phyloP scores from a whole-genome alignment of 1,140 invertebrate species.

The Sesamia nonagrioides region DNA sequence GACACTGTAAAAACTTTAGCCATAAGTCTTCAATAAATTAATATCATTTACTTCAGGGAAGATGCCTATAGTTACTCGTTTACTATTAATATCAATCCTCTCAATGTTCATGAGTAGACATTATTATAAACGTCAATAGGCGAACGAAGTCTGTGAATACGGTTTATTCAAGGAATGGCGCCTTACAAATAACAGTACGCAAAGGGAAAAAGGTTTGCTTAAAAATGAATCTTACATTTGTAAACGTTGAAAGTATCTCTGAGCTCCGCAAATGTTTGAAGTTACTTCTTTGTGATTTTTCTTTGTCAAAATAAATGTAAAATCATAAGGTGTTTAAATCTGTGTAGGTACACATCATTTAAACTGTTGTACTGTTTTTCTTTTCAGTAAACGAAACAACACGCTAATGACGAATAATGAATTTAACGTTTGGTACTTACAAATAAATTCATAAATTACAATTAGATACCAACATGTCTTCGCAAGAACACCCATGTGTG shows the following conservation, averaged over 20 bases:
- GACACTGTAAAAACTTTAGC: no score
- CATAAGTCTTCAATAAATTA: no score
- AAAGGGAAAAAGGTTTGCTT: constrained; percentile 3
- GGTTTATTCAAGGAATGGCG: constrained; percentile 20
- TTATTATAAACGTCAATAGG: constrained; percentile 29
- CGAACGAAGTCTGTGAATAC: not conserved
- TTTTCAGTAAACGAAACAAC: not conserved
- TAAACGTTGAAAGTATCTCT: constrained; percentile 4
- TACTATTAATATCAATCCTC: not conserved
- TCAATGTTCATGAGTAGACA: not conserved
- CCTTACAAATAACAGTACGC: not conserved
- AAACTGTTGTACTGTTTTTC: not conserved
- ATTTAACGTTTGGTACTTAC: not conserved
- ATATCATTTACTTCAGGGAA: no score
- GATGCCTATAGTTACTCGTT: not conserved
- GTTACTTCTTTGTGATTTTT: not conserved
- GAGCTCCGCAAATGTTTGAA: not conserved
- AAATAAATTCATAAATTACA: constrained; percentile 2
- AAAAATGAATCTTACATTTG: constrained; percentile 8
- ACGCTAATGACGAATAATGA: not conserved
- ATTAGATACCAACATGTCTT: not conserved
- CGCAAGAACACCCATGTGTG: not conserved
- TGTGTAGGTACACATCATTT: not conserved
- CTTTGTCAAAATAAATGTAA: not conserved
- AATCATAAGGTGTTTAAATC: not conserved